These are phyloP conservation scores for Drosophila micromelanica DNA, from an alignment of 1,140 invertebrate genomes.

Conservation along the genomic window DNA sequence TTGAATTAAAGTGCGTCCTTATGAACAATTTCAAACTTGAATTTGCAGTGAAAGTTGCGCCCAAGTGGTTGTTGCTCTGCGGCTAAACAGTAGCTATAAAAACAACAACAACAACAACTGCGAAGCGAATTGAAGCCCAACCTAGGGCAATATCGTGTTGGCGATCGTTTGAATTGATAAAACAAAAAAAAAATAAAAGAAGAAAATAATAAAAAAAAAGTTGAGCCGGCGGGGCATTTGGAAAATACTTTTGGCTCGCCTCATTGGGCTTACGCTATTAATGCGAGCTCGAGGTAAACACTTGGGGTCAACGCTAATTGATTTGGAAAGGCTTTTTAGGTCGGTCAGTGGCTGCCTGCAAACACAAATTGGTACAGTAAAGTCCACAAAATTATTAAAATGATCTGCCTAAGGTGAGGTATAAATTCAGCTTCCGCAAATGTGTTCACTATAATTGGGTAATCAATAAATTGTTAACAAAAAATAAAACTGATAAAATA, in stretches of 20 bases:
- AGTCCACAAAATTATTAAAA: constrained; percentile 44
- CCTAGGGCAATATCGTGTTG: constrained; percentile 81
- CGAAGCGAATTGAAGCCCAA: constrained; percentile 62
- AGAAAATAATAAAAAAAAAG: constrained; percentile 23
- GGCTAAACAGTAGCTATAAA: constrained; percentile 22
- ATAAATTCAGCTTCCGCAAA: constrained; percentile 34
- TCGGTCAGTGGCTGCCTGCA: constrained; percentile 35
- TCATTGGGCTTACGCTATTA: constrained; percentile 40
- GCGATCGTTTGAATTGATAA: constrained; percentile 65
- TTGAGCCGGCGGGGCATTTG: constrained; percentile 37
- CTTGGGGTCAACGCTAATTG: constrained; percentile 73
- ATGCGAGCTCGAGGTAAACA: constrained; percentile 46
- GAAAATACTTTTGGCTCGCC: constrained; percentile 36
- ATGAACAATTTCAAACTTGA: constrained; percentile 63
- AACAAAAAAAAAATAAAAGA: constrained; percentile 1
- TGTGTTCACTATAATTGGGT: constrained; percentile 25
- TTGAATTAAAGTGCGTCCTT: constrained; percentile 67
- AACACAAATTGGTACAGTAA: constrained; percentile 22
- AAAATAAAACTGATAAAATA: not conserved
- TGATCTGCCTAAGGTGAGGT: constrained; percentile 33
- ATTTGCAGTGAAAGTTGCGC: constrained; percentile 75
- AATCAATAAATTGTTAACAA: not conserved
- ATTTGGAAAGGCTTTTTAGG: constrained; percentile 71
- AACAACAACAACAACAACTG: constrained; percentile 28
- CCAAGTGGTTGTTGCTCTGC: constrained; percentile 43